These are phyloP conservation scores for Leptatherina wallacei DNA, from an alignment of 2,797 vertebrate genomes.

Conservation along the genomic window DNA sequence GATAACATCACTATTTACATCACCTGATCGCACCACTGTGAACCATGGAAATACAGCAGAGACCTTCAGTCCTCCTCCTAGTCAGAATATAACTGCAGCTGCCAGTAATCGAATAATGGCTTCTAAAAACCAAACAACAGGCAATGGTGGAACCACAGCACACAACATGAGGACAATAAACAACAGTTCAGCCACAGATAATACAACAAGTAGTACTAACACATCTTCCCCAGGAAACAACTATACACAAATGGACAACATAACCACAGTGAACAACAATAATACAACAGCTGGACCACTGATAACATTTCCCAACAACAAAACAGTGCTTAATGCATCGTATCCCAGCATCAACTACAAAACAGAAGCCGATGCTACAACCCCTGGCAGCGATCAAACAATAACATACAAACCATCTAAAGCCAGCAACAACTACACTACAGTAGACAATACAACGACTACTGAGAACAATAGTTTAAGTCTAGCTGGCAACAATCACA, in stretches of 20 bases:
- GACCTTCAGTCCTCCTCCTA: not conserved
- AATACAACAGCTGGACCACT: not conserved
- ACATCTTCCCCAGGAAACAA: not conserved
- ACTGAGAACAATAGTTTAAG: no score
- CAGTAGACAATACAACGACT: slow-evolving; percentile 1
- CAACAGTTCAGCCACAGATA: no score
- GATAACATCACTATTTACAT: no score
- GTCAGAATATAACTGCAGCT: not conserved
- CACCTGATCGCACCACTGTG: no score
- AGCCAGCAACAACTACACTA: not conserved
- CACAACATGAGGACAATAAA: no score
- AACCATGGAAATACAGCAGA: no score
- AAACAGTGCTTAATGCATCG: slow-evolving; percentile 8
- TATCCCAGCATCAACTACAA: not conserved
- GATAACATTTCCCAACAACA: not conserved
- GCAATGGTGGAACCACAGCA: not conserved
- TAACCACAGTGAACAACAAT: not conserved
- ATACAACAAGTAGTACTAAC: no score
- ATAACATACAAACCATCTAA: not conserved
- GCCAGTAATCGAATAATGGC: not conserved
- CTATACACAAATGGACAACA: not conserved
- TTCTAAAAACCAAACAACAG: not conserved
- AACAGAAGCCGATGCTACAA: fast-evolving
- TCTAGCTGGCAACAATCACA: no score
- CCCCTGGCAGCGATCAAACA: not conserved